phyloP scores from a whole-genome alignment of 2,797 vertebrate species.

The Mycteria americana region DNA sequence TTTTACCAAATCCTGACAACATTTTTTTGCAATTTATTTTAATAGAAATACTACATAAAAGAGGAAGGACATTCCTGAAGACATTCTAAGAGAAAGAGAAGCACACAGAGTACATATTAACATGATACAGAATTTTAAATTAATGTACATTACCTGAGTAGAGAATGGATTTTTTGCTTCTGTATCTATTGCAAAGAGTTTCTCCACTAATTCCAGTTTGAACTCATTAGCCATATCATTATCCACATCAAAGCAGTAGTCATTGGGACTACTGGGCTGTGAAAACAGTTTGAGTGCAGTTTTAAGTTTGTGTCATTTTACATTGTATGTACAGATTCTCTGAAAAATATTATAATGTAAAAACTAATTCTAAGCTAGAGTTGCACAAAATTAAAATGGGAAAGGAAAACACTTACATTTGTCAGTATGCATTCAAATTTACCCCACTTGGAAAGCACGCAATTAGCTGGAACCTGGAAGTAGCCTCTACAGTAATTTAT shows the following conservation, averaged over 20 bases:
- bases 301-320: not conserved
- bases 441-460: not conserved
- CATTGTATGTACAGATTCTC: not conserved
- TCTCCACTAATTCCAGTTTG: conserved; percentile 95
- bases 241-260: conserved; percentile 90
- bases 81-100: not conserved
- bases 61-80: not conserved
- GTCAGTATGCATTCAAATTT: not conserved
- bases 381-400: not conserved
- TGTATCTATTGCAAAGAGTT: conserved; percentile 94
- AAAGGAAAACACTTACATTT: not conserved
- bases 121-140: not conserved
- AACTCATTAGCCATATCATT: conserved; percentile 91
- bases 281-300: conserved; percentile 48
- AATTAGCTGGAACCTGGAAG: not conserved
- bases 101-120: not conserved
- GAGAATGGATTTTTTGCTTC: conserved; percentile 90
- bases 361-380: not conserved
- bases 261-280: conserved; percentile 84
- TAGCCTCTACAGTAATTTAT: not conserved
- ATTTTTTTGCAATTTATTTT: not conserved
- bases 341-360: not conserved
- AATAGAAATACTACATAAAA: not conserved
- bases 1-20: not conserved
- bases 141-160: conserved; percentile 81